Base-by-base conservation (phyloP, 2,797 vertebrate genomes). In the Monodelphis domestica region DNA sequence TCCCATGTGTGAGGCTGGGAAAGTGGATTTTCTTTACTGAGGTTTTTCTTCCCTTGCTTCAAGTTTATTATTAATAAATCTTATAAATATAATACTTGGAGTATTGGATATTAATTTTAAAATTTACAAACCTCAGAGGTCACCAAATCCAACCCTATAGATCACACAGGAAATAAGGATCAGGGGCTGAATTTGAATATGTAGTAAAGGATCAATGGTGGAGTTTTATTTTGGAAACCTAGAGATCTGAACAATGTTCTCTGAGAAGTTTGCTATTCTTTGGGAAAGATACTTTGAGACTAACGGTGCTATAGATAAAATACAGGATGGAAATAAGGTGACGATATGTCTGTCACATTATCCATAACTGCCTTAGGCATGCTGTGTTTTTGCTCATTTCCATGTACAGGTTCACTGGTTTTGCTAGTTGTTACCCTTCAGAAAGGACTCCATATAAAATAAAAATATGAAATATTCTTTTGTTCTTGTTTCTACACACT, bases 311-410 rank as follows among this genome's bases (percentile, higher is more conserved):
- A 50, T 51, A 28, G 24, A 54, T 91, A n/a, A 54, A 94, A 92
- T 88, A 56, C 45, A 55, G 89, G 38, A 52, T 24, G 90, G 95
- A 92, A 94, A 92, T 28, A 87, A 93, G 63, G 54, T 70, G 87
- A 87, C 78, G 63, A 91, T 94, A 90, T 93, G n/a, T 92, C 90
- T 95, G 90, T 87, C 92, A 21, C 52, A 90, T 51, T 30, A 29
- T 92, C 55, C 54, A 54, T 89, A 53, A 94, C 59, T 91, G 95
- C 91, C 87, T 63, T 90, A 84, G 92, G 70, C 89, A 45, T 30
- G 45, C 88, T 92, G 53, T 57, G 63, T 63, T 96, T 90, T 87
- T 92, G 63, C 94, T 96, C 78, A 88, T 94, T 91, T 95, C n/a
- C 96, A 89, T 91, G 1, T 50, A 92, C 26, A 90, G 87, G 1